Base-by-base conservation (phyloP, 2,113 vertebrate species). In the Tupaia chinensis region DNA sequence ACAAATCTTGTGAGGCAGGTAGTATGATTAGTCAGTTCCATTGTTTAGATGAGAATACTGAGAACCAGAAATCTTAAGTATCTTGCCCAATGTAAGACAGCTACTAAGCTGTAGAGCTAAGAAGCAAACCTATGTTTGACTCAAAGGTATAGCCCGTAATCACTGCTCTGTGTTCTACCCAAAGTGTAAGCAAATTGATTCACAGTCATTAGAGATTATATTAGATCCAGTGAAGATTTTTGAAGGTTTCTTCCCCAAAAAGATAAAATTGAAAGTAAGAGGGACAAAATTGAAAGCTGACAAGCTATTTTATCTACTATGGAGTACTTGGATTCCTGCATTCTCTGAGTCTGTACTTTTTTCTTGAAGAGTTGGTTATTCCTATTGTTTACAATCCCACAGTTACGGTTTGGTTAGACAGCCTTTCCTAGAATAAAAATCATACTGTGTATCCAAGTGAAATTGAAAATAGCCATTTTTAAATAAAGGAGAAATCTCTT, bases 231-330 rank as follows among this genome's bases (percentile, higher is more conserved):
- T 44, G 44, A 54, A 84, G 25, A 66, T 63, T 86, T 86, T 77
- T 25, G 12, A 25, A 19, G 77, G 1, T 11, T 88, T 58, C 44
- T 1, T 5, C 1, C 34, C 6, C 9, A 78, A 78, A 93, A 86
- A 73, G 22, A 83, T 56, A 68, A 93, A 96, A 77, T 58, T 23
- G 1, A 66, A 66, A 81, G 16, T 68, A 85, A 68, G 5, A 80
- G 32, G 84, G 34, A 11, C 14, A 65, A 88, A 74, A 29, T 2
- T 81, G 25, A 87, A 76, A 7, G 82, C 61, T 53, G 7, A 74
- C n/a, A 27, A 86, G 68, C n/a, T n/a, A 90, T 94, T 98, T 98
- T 96, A 97, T 97, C 84, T 95, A 85, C 87, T 89, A 91, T 85
- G 23, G 78, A 22, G 73, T 96, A 97, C 90, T 96, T 95, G 66